Percentiles rank a stretch among this genome's conserved stretches.
Evolutionary conservation across 2,888 invertebrate genomes (phyloP).

Genomic region (Metallyticus violacea): DNA sequence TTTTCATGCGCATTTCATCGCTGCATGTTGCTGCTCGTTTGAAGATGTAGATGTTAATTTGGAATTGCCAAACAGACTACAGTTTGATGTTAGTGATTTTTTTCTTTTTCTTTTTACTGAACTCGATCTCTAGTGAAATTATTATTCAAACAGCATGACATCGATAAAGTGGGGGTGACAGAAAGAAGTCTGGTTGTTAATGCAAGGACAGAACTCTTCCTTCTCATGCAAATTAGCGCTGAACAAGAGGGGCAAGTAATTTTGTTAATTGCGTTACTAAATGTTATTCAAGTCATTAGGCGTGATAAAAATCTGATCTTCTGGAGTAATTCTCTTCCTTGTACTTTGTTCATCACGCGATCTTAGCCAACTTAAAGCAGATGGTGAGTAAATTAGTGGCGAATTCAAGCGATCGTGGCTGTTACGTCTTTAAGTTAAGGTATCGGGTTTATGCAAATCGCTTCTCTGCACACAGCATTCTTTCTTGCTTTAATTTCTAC

Average conservation of each 20-base stretch:
- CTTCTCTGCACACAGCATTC: background rate
- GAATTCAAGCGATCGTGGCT: background rate
- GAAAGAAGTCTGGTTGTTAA: background rate
- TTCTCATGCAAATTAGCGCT: background rate
- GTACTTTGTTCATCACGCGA: background rate
- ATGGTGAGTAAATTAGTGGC: background rate
- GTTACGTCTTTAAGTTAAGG: background rate
- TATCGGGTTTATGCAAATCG: background rate
- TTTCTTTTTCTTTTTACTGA: background rate
- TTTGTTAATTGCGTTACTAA: background rate
- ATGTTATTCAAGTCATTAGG: background rate
- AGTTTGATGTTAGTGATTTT: background rate
- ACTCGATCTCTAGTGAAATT: background rate
- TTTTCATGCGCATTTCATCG: too few species aligned
- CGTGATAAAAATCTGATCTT: background rate
- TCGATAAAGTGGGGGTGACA: background rate
- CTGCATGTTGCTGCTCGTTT: too few species aligned
- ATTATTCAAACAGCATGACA: background rate
- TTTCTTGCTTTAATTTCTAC: background rate
- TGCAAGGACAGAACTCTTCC: background rate
- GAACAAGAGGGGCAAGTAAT: background rate
- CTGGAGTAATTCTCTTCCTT: background rate
- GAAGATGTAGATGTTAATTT: too few species aligned
- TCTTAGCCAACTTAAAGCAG: background rate
- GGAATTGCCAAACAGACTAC: too few species aligned